Conservation (phyloP, 1,140 invertebrate genomes). For the Zaprionus davidi region DNA sequence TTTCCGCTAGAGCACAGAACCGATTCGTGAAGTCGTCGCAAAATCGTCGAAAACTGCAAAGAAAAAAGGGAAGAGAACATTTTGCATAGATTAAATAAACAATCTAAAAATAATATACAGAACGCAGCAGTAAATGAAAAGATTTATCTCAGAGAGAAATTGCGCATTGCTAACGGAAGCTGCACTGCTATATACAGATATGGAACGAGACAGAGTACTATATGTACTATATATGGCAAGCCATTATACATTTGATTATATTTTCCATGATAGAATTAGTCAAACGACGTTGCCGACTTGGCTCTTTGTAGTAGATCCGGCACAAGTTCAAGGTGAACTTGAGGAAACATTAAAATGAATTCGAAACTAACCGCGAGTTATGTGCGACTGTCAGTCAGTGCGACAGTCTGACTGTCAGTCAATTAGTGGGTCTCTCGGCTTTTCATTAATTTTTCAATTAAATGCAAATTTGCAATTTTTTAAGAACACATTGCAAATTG, state of each 20-base stretch:
- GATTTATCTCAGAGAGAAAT: conserved; percentile 67
- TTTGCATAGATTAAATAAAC: conserved; percentile 56
- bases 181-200: conserved; percentile 15
- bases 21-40: conserved; percentile 30
- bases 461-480: conserved; percentile 66
- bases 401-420: conserved; percentile 6
- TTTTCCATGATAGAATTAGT: conserved; percentile 15
- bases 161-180: conserved; percentile 70
- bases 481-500: conserved; percentile 66
- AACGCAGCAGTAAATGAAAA: conserved; percentile 9
- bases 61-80: conserved; percentile 33
- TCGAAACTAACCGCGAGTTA: conserved; percentile 24
- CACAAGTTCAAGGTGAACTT: conserved; percentile 71
- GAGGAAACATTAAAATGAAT: conserved; percentile 30
- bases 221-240: not conserved
- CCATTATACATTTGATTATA: conserved; percentile 8
- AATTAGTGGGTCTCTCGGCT: conserved; percentile 26
- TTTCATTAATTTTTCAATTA: conserved; percentile 69
- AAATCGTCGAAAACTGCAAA: conserved; percentile 48
- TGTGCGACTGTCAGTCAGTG: conserved; percentile 9
- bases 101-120: conserved; percentile 38
- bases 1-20: conserved; percentile 50
- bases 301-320: conserved; percentile 19
- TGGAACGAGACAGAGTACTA: conserved; percentile 34
- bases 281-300: conserved; percentile 23